Base-by-base conservation (phyloP, 2,113 vertebrate genomes). In the Tenebrosternarchus preto region DNA sequence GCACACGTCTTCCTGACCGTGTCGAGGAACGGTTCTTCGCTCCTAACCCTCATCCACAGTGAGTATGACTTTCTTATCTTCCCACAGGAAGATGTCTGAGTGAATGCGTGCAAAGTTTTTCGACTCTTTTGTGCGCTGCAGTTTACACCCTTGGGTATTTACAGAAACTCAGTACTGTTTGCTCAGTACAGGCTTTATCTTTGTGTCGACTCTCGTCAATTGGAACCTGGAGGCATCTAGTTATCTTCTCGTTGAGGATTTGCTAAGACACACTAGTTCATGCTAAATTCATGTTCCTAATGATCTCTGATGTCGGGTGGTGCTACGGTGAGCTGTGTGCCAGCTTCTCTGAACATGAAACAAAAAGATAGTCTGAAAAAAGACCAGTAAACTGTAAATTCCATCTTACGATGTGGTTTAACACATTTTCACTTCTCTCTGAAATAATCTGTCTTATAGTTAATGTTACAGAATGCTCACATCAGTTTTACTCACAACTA, bases 21-120 rank as follows among this genome's bases (percentile, higher is more conserved):
- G 12, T 29, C 8, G 3, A 77, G 71, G 75, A 81, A 57, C n/a
- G 31, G 64, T 25, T 1, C 69, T 79, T 66, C 74, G 16, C 74
- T n/a, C 72, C 63, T 53, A 69, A 83, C 67, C 64, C 61, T 25
- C 8, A 46, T 17, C 71, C 16, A 73, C 36, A 84, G 86, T 87
- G 73, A 84, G 86, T 86, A 80, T 73, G 3, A 5, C 31, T 70
- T 25, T 17, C 7, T 1, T 68, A n/a, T 31, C 17, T 29, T 36
- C 9, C 7, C 56, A 12, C 55, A 25, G 6, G 59, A 25, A 39
- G 27, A 82, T 77, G 33, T 60, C 12, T 4, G 12, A 19, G 6
- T 3, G 4, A 43, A 5, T 22, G 25, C 1, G 17, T 7, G 33
- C 5, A 29, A 36, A 8, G 63, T 50, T 50, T 33, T 66, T 31